Base-by-base conservation (phyloP, 2,888 invertebrate species). In the Tineola bisselliella region DNA sequence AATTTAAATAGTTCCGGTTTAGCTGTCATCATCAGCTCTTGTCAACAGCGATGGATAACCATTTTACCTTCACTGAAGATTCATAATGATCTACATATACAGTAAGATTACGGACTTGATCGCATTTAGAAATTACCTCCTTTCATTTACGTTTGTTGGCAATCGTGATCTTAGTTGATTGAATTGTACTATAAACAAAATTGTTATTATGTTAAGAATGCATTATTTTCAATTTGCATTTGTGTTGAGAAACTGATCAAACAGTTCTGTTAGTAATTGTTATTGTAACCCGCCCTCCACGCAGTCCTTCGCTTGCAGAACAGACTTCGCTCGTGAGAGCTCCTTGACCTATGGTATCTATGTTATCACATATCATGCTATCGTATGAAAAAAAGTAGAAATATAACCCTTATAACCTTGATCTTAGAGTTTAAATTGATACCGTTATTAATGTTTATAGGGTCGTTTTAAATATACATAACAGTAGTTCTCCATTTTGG, bases 281-380 rank as follows among this genome's bases (percentile, higher is more conserved):
- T 19, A n/a, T n/a, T n/a, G n/a, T n/a, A n/a, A 44, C 44, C 44
- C 4, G 48, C 48, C 48, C 18, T 48, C 48, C 11, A 48, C 13
- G 18, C 13, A 48, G n/a, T 48, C 44, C 2, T 13, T 44, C 48
- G 48, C 48, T 48, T 13, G 48, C 30, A 31, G 15, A 30, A 33
- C 56, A 19, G 25, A 30, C 19, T 38, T 11, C 6, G 38, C 18
- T 43, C 59, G 44, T 44, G 59, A 43, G 59, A 59, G 59, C 59
- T 43, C 44, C 43, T 43, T 59, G 59, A 44, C 59, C 59, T 43
- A 59, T 59, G 56, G 5, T 48, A 48, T 8, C 18, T 15, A 18
- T 44, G 5, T 11, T 15, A 48, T 12, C 38, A 38, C 38, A 38
- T 38, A 38, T 38, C 11, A 1, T 6, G 38, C 38, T 38, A 38